phyloP scores from a whole-genome alignment of 2,113 vertebrate species.

The Aythya baeri region DNA sequence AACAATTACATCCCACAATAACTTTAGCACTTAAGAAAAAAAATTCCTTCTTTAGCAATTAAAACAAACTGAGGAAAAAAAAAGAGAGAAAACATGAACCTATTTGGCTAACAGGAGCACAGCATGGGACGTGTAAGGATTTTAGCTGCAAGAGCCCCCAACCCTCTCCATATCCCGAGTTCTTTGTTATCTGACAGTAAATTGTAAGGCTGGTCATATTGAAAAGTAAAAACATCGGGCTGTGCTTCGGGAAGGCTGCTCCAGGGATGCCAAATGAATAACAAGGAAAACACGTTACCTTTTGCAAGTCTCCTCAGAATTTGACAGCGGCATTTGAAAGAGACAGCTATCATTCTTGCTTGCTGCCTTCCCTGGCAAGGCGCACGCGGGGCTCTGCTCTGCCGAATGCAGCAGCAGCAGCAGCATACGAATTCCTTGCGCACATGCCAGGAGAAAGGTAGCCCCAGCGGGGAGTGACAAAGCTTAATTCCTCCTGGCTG shows the following conservation, averaged over 20 bases:
- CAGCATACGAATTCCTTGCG: constrained; percentile 80
- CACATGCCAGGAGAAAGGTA: constrained; percentile 80
- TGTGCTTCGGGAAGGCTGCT: constrained; percentile 45
- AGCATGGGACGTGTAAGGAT: not conserved
- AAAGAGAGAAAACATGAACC: not conserved
- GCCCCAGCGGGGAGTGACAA: constrained; percentile 82
- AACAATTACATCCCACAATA: constrained; percentile 44
- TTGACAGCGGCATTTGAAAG: constrained; percentile 98
- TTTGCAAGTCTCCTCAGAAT: constrained; percentile 95
- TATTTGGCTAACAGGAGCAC: not conserved
- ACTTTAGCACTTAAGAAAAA: constrained; percentile 61
- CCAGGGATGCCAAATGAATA: constrained; percentile 14
- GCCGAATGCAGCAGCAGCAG: constrained; percentile 73
- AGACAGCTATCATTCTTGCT: constrained; percentile 97
- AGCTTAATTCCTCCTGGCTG: constrained; percentile 83
- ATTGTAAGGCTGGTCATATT: constrained; percentile 56
- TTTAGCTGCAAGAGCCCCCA: not conserved
- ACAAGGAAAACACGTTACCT: constrained; percentile 86
- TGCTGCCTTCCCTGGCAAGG: constrained; percentile 74
- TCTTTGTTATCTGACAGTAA: constrained; percentile 77
- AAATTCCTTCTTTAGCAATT: not conserved
- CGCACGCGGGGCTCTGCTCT: constrained; percentile 75
- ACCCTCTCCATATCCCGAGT: constrained; percentile 50
- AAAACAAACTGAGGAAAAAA: not conserved
- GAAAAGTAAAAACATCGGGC: constrained; percentile 64